Conservation (phyloP, 2,113 vertebrate species). For the Serinus canaria region DNA sequence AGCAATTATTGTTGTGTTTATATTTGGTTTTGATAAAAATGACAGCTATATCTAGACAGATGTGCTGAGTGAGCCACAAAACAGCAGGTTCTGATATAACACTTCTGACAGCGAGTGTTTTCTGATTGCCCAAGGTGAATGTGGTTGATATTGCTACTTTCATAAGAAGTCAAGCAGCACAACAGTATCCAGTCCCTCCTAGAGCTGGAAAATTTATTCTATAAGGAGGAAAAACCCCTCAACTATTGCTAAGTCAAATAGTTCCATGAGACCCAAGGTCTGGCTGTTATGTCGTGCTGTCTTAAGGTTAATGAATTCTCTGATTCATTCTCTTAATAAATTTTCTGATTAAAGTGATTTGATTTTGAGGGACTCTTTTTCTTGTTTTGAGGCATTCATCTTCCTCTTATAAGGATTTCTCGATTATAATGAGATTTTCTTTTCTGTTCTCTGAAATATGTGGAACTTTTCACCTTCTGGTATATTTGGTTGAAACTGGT, state of each 20-base stretch:
- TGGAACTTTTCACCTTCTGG: not conserved
- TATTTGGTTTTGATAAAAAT: not conserved
- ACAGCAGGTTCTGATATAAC: not conserved
- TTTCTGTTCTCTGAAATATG: not conserved
- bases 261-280: not conserved
- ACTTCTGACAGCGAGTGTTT: not conserved
- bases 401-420: not conserved
- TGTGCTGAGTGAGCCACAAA: not conserved
- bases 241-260: not conserved
- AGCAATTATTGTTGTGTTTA: not conserved
- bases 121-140: not conserved
- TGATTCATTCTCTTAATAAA: not conserved
- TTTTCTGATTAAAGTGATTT: not conserved
- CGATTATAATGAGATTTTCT: not conserved
- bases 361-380: not conserved
- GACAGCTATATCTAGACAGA: not conserved
- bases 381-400: not conserved
- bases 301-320: not conserved
- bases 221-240: not conserved
- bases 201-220: not conserved
- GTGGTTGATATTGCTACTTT: not conserved
- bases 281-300: not conserved
- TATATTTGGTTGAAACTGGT: not conserved
- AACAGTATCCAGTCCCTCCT: no score
- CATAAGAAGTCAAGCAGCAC: not conserved